Percentiles rank a stretch among this genome's conserved stretches.
Evolutionary conservation across 2,113 vertebrate species (phyloP).

Genomic region (Macheiramphus alcinus): DNA sequence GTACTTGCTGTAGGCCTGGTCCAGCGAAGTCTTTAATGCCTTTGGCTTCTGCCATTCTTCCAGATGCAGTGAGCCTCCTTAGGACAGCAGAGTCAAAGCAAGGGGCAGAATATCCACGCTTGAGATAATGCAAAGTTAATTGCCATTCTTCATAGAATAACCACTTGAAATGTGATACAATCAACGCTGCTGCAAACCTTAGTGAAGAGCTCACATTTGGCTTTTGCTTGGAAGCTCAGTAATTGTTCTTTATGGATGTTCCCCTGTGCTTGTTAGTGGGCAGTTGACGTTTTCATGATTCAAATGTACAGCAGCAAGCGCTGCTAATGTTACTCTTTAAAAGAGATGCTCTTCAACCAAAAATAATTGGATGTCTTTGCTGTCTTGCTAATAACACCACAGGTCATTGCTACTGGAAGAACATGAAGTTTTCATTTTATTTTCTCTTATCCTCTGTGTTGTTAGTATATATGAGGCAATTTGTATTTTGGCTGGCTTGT

Average conservation of each 20-base stretch:
- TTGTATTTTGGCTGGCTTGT: background rate
- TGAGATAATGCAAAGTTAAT: slow-evolving; percentile 23
- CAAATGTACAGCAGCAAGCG: background rate
- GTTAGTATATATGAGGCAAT: background rate
- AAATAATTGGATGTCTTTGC: slow-evolving; percentile 13
- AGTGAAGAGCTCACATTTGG: background rate
- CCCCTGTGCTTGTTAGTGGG: background rate
- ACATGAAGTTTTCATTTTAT: background rate
- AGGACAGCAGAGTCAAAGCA: background rate
- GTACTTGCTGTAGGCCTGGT: background rate
- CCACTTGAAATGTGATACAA: slow-evolving; percentile 12
- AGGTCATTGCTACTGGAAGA: background rate
- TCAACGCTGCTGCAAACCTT: background rate
- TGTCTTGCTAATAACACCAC: background rate
- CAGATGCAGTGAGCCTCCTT: background rate
- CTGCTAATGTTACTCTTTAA: background rate
- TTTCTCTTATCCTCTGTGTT: background rate
- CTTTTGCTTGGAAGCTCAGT: slow-evolving; percentile 25
- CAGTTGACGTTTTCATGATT: background rate
- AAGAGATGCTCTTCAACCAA: slow-evolving; percentile 8
- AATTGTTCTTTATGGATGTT: slow-evolving; percentile 12
- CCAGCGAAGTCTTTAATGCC: background rate
- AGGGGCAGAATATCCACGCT: background rate
- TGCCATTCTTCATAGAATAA: background rate
- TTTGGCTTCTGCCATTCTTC: background rate